A percentile compares a stretch with the other conserved stretches of the same genome.
Evolutionary conservation across 2,888 invertebrate genomes (phyloP).

Genomic region (Acleris cristana): DNA sequence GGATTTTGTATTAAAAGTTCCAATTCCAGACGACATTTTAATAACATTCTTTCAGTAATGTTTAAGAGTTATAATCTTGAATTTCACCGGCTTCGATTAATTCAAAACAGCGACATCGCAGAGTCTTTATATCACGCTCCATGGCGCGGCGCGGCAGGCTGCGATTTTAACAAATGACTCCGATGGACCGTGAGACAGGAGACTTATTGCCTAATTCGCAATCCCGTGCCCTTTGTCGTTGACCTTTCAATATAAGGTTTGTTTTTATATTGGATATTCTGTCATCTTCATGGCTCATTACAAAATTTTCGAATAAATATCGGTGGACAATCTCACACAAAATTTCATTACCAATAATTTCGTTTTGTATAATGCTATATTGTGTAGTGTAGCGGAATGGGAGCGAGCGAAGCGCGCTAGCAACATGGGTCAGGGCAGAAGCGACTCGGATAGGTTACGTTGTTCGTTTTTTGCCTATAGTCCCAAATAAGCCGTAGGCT

Average conservation of each 20-base stretch:
- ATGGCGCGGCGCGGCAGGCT: constrained; percentile 47
- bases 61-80: background rate
- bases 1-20: too few relatives aligned
- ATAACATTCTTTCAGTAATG: background rate
- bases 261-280: background rate
- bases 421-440: too few relatives aligned
- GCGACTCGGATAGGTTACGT: too few relatives aligned
- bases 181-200: constrained; percentile 59
- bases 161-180: constrained; percentile 71
- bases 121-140: constrained; percentile 52
- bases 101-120: constrained; percentile 55
- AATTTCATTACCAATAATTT: too few relatives aligned
- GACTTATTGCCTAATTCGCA: constrained; percentile 66
- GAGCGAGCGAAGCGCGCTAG: too few relatives aligned
- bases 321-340: too few relatives aligned
- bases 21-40: too few relatives aligned
- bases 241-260: constrained; percentile 8
- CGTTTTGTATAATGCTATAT: too few relatives aligned
- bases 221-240: constrained; percentile 40
- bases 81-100: constrained; percentile 50
- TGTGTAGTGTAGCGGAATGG: too few relatives aligned
- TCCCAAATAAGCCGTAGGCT: too few relatives aligned
- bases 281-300: background rate
- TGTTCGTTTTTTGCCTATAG: too few relatives aligned
- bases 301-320: too few relatives aligned